A percentile compares a stretch with the other conserved stretches of the same genome.
phyloP scores from a whole-genome alignment of 2,888 invertebrate species.

The Megalurothrips usitatus region DNA sequence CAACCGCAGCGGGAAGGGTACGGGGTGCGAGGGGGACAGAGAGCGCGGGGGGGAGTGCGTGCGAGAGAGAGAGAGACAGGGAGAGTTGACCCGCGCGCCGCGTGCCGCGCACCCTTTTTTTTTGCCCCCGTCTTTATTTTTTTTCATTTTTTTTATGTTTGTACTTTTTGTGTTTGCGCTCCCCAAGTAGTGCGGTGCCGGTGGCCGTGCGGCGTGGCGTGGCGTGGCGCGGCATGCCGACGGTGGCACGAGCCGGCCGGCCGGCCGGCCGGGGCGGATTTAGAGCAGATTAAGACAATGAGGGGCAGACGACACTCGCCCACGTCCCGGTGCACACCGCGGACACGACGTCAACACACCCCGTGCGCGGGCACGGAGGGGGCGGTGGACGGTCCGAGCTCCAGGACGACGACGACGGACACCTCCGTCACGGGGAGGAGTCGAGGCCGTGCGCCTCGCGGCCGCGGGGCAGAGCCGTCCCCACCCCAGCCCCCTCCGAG shows the following conservation, averaged over 20 bases:
- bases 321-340: no score
- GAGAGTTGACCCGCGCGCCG: neutral
- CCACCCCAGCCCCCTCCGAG: neutral
- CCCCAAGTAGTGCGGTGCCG: neutral
- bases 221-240: neutral
- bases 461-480: no score
- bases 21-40: neutral
- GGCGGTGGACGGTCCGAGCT: no score
- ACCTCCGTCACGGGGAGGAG: no score
- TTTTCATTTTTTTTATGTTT: neutral
- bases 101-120: constrained; percentile 8
- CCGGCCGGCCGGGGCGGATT: neutral
- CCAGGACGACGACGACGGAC: no score
- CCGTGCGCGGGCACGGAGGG: no score
- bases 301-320: neutral
- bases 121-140: neutral
- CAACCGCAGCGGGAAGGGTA: neutral
- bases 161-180: neutral
- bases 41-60: neutral
- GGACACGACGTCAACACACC: no score
- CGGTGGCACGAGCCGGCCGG: neutral
- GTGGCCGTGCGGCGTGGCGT: neutral
- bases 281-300: constrained; percentile 18
- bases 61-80: no score
- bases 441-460: no score